These are phyloP conservation scores for Mormyrus iriodes DNA, from an alignment of 2,113 vertebrate genomes.

Conservation along the genomic window DNA sequence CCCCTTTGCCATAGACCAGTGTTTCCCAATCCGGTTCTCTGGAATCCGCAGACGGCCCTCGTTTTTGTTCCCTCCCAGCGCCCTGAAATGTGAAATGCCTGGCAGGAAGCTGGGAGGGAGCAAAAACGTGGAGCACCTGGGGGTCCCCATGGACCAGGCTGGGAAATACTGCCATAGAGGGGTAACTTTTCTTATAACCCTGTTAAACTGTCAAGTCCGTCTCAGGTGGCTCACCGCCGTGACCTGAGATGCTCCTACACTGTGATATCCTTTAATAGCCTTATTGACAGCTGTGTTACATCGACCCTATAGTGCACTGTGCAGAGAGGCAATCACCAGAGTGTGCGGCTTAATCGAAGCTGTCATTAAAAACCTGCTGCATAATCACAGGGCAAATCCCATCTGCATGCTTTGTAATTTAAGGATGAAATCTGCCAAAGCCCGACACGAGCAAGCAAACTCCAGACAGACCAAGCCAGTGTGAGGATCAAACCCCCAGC, in stretches of 20 bases:
- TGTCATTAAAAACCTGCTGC: not conserved
- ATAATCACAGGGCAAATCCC: not conserved
- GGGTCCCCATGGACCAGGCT: not conserved
- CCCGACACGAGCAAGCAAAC: not conserved
- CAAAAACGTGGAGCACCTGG: not conserved
- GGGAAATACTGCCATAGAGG: not conserved
- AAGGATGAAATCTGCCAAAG: not conserved
- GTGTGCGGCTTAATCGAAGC: not conserved
- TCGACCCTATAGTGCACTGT: not conserved
- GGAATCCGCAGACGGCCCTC: not conserved
- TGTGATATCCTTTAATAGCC: not conserved
- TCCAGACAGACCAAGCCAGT: not conserved
- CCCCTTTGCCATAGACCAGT: not conserved
- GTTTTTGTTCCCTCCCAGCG: not conserved
- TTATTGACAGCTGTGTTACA: slow-evolving; percentile 7
- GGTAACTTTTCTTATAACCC: not conserved
- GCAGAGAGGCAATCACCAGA: not conserved
- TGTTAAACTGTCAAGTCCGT: not conserved
- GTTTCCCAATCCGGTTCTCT: too few species aligned
- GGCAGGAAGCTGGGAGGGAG: not conserved
- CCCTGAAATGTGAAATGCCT: not conserved
- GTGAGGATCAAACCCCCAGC: not conserved
- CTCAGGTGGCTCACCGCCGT: not conserved
- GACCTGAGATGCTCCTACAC: not conserved
- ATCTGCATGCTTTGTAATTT: not conserved